Evolutionary conservation across 2,888 invertebrate genomes (phyloP).

Genomic region (Dysmachus trigonus): DNA sequence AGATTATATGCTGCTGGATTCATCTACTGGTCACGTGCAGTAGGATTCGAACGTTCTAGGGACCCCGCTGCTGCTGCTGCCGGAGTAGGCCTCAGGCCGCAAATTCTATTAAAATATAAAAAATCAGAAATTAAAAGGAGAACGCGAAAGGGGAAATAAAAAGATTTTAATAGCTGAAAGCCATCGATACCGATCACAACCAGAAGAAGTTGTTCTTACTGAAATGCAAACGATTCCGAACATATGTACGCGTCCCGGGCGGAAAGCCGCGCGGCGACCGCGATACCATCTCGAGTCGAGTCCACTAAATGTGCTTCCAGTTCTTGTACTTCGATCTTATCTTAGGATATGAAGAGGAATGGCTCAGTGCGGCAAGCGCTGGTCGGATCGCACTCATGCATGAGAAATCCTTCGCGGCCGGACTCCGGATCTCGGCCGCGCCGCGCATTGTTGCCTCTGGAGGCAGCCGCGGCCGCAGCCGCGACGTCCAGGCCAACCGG

Average conservation of each 20-base stretch:
- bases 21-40: conserved; percentile 38
- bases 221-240: conserved; percentile 37
- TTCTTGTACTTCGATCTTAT: conserved; percentile 33
- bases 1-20: background rate
- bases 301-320: conserved; percentile 30
- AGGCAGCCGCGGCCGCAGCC: background rate
- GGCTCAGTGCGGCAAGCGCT: background rate
- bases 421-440: background rate
- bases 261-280: conserved; percentile 15
- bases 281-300: conserved; percentile 28
- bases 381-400: conserved; percentile 34
- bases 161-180: conserved; percentile 37
- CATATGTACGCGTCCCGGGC: conserved; percentile 23
- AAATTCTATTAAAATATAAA: conserved; percentile 38
- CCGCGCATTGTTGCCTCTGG: background rate
- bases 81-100: conserved; percentile 28
- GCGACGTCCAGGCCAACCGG: conserved; percentile 1
- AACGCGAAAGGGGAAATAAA: conserved; percentile 21
- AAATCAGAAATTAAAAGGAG: conserved; percentile 40
- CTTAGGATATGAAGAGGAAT: conserved; percentile 41
- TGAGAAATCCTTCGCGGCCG: conserved; percentile 22
- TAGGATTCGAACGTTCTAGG: background rate
- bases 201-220: conserved; percentile 39
- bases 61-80: background rate
- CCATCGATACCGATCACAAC: conserved; percentile 39